Evolutionary conservation across 2,113 vertebrate species (phyloP), one percentile per base, ranked within the genome.

Genomic region (Pachypanchax playfairii): DNA sequence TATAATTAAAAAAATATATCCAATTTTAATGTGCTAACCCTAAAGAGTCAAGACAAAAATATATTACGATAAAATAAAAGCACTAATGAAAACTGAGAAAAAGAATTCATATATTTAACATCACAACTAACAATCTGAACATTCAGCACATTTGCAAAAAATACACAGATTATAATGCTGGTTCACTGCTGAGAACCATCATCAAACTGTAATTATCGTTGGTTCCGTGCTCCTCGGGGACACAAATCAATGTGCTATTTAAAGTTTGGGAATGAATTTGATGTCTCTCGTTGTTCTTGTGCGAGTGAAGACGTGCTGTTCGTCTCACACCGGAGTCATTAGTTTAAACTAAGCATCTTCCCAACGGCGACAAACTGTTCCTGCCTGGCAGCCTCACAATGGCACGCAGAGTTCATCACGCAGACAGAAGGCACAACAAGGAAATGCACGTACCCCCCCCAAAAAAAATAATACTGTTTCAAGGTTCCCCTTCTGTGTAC

Each of bases 221-320:
- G 43, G 50, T 24, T 17, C 7, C 6, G 71, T 67, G 31, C 46
- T 8, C 22, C 36, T 70, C 53, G 48, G 35, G 70, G 58, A 28
- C 6, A 35, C 1, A 21, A 71, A 70, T 35, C 48, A 33, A 20
- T 2, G 4, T 3, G 24, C 47, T 59, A 65, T 79, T 80, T 63
- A 56, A 22, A 36, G 49, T 70, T 38, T 44, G 36, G 29, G 24
- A 48, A 70, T 69, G 65, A 85, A 65, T 74, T 73, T 47, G 57
- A 80, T 54, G 33, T 79, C 59, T 48, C 41, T 26, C n/a, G 58
- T 43, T 64, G 68, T 79, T 71, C 64, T 43, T 22, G 1, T 65
- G 78, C 53, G 46, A 63, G 58, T 46, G 75, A 53, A 67, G 68
- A 86, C 72, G 68, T 89, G 85, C 82, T 67, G 52, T 54, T 79